Conservation (phyloP, 2,113 vertebrate species). For the Vicugna pacos region DNA sequence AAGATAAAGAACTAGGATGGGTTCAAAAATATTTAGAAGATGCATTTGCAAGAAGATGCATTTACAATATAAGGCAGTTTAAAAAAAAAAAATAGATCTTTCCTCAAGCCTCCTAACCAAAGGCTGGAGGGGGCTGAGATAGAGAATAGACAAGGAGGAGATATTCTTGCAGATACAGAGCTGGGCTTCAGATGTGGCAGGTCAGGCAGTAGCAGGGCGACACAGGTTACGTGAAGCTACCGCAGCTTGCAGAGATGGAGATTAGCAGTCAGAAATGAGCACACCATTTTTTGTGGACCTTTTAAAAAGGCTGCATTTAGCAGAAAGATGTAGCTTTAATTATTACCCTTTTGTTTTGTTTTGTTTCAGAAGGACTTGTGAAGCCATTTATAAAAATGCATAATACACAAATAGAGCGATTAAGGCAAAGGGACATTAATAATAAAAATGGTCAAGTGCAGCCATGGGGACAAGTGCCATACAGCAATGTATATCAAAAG, state of each 20-base stretch:
- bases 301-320: background rate
- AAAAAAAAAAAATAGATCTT: background rate
- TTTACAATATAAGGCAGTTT: background rate
- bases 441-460: background rate
- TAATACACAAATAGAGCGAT: background rate
- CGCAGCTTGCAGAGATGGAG: background rate
- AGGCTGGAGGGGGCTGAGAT: background rate
- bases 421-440: background rate
- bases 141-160: background rate
- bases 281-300: background rate
- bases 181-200: background rate
- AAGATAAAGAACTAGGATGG: background rate
- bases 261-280: background rate
- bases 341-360: background rate
- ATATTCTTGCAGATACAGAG: background rate
- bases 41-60: background rate
- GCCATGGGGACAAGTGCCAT: rapidly evolving
- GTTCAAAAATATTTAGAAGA: background rate
- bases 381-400: background rate
- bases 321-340: background rate
- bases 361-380: background rate
- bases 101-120: background rate
- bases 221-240: rapidly evolving
- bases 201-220: rapidly evolving
- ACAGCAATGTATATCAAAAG: background rate